phyloP scores from a whole-genome alignment of 1,140 invertebrate species.

The Papilio polytes region DNA sequence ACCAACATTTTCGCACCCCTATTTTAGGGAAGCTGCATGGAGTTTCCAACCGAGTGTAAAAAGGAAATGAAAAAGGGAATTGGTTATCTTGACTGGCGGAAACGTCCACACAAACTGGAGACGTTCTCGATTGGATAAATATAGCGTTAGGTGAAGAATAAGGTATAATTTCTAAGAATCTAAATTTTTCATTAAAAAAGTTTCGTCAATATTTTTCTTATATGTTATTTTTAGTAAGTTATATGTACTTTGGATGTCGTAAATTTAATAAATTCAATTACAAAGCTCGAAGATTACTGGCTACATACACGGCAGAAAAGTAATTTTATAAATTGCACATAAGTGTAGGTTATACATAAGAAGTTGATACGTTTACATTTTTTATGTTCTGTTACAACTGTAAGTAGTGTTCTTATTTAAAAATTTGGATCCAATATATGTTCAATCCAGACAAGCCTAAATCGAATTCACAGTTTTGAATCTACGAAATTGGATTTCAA shows the following conservation, averaged over 20 bases:
- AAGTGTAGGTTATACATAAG: too few species aligned
- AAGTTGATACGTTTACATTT: too few species aligned
- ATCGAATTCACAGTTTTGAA: not conserved
- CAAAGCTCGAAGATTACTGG: not conserved
- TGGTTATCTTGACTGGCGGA: conserved; percentile 8
- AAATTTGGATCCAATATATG: not conserved
- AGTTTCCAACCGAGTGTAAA: conserved; percentile 5
- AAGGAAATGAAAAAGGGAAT: conserved; percentile 23
- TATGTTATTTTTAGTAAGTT: not conserved
- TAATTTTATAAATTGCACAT: too few species aligned
- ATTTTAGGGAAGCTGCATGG: conserved; percentile 8
- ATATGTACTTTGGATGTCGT: too few species aligned
- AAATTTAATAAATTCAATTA: not conserved
- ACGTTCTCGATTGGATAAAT: not conserved
- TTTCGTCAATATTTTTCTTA: not conserved
- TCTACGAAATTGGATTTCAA: conserved; percentile 1
- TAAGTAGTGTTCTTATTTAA: not conserved
- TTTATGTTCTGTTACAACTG: not conserved
- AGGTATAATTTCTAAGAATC: not conserved
- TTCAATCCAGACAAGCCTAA: not conserved
- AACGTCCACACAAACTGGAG: conserved; percentile 6
- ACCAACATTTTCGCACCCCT: conserved; percentile 2
- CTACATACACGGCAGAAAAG: too few species aligned
- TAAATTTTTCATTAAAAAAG: not conserved
- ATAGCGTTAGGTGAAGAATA: not conserved